Conservation (phyloP, 2,113 vertebrate genomes). For the Oreochromis tanganicae region DNA sequence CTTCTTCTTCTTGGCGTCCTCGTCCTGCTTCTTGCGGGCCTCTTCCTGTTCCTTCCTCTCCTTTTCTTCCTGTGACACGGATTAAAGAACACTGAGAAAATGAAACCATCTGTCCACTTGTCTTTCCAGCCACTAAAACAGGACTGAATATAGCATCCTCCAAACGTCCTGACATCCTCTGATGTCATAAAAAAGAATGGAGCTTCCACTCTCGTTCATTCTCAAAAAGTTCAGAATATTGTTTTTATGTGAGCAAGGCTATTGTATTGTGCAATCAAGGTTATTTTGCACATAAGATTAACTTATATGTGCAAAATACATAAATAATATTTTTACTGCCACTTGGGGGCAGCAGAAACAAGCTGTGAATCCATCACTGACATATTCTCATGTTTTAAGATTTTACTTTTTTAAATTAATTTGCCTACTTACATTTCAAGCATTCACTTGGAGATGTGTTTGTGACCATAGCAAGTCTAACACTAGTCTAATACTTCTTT, state of each 20-base stretch:
- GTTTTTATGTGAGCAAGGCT: background rate
- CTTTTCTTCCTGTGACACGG: constrained; percentile 67
- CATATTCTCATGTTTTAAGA: background rate
- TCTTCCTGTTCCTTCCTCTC: constrained; percentile 71
- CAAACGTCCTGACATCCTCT: background rate
- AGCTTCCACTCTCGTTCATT: too few relatives aligned
- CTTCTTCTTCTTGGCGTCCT: constrained; percentile 75
- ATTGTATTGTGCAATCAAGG: background rate
- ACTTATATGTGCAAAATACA: background rate
- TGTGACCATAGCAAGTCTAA: background rate
- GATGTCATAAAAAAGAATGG: background rate
- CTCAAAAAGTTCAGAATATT: background rate
- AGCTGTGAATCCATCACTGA: background rate
- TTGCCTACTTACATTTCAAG: background rate
- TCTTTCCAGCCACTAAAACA: background rate
- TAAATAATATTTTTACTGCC: background rate
- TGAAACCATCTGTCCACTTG: background rate
- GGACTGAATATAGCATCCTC: background rate
- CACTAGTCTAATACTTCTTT: background rate
- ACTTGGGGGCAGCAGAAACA: background rate
- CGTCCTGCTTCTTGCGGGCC: constrained; percentile 65
- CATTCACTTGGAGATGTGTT: background rate
- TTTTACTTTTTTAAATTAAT: background rate
- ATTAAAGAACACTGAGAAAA: background rate
- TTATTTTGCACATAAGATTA: background rate